Evolutionary conservation across 2,888 invertebrate species (phyloP), one percentile per base, ranked within the genome.

Genomic region (Lathronympha strigana): DNA sequence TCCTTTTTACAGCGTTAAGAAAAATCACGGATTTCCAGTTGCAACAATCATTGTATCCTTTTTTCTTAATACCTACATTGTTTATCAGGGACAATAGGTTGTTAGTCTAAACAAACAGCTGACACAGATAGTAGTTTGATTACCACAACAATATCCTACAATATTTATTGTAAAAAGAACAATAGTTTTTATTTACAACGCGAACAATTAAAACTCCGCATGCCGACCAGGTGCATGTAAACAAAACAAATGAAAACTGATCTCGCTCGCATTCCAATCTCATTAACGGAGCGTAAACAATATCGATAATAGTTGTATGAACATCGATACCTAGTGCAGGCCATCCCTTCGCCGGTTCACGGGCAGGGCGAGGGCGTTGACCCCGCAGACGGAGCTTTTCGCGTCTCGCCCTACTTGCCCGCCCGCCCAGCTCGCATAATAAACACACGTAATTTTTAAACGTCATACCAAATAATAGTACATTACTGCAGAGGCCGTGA

Each of bases 301-400:
- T 86, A 86, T 88, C 87, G 84, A 89, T 86, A 88, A 77, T 54
- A 57, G 57, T 43, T 55, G 55, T 57, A 57, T 31, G 45, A 57
- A 55, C 28, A 45, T 57, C 81, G 84, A 80, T 79, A n/a, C n/a
- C n/a, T n/a, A 76, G 80, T 73, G 70, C 73, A 78, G 79, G 76
- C 87, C 88, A 87, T 86, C 90, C 88, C 90, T 70, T 87, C 70
- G 73, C 72, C 72, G 74, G 76, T 90, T 90, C 89, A 90, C 83
- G 89, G 89, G 88, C 90, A 89, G 87, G 88, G 88, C 89, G 83
- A 81, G 90, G 87, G 80, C 90, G 82, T 81, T 87, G 91, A 90
- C 88, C 90, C 81, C 81, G 81, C 85, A 88, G 89, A 86, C 90
- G 87, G 70, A 84, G 88, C 84, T 85, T 88, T 87, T 87, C 86